These are phyloP conservation scores for Rhorus exstirpatorius DNA, from an alignment of 2,888 invertebrate genomes.

Conservation along the genomic window DNA sequence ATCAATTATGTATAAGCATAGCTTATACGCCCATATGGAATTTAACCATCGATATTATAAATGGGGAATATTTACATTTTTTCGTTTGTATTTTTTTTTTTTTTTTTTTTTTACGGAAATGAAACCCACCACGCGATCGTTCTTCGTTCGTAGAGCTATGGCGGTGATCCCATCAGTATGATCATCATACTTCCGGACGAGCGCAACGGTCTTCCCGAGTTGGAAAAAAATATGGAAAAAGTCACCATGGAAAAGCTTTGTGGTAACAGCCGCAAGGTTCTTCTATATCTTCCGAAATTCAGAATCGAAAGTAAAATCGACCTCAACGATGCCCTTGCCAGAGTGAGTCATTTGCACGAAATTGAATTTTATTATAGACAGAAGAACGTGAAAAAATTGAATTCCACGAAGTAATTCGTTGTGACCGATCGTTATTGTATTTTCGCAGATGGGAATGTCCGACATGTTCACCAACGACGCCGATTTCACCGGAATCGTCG, in stretches of 20 bases:
- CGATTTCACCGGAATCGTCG: constrained; percentile 90
- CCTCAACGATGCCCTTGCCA: constrained; percentile 88
- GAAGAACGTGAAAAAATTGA: not conserved
- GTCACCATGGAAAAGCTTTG: constrained; percentile 87
- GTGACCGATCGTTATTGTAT: not conserved
- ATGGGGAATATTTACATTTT: too few relatives aligned
- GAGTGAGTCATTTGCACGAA: constrained; percentile 87
- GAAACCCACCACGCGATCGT: not conserved
- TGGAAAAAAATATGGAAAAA: constrained; percentile 89
- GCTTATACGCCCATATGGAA: too few relatives aligned
- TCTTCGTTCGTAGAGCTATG: constrained; percentile 86
- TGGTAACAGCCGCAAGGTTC: constrained; percentile 87
- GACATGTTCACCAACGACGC: constrained; percentile 89
- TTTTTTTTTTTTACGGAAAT: too few relatives aligned
- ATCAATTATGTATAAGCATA: too few relatives aligned
- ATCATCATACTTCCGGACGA: constrained; percentile 91
- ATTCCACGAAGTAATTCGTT: not conserved
- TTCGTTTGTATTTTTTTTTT: too few relatives aligned
- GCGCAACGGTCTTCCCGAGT: constrained; percentile 88
- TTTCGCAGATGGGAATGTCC: constrained; percentile 90
- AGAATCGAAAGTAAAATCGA: constrained; percentile 92
- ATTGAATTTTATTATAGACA: constrained; percentile 15
- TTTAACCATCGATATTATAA: too few relatives aligned
- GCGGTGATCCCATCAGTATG: constrained; percentile 91
- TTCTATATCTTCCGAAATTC: constrained; percentile 92